A percentile compares a stretch with the other conserved stretches of the same genome.
These are phyloP conservation scores for Podiceps cristatus DNA, from an alignment of 2,113 vertebrate genomes.

Conservation along the genomic window DNA sequence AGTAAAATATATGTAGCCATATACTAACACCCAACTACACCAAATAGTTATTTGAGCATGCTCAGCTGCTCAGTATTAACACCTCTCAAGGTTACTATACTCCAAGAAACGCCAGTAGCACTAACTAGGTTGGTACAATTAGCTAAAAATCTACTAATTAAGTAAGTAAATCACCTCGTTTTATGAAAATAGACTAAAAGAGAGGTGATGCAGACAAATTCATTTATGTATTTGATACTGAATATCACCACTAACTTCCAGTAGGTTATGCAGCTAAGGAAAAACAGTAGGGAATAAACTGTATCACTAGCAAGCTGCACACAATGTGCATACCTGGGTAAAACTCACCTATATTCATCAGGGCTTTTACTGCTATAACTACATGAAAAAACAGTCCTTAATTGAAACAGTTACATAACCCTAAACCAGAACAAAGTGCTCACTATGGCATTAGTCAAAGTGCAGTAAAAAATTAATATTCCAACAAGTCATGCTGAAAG, in stretches of 20 bases:
- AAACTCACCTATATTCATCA: neutral
- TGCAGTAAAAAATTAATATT: neutral
- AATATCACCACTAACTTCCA: neutral
- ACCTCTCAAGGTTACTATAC: neutral
- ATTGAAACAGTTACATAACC: neutral
- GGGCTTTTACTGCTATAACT: neutral
- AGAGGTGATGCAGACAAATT: neutral
- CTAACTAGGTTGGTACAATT: neutral
- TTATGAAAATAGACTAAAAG: neutral
- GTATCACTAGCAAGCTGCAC: neutral
- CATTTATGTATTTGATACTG: neutral
- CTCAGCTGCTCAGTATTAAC: neutral
- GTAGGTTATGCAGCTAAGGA: neutral
- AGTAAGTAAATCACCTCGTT: neutral
- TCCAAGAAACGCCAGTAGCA: neutral
- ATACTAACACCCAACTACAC: neutral
- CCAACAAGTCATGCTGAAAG: neutral
- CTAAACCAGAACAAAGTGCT: neutral
- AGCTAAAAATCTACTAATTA: neutral
- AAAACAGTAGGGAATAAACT: neutral
- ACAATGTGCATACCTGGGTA: neutral
- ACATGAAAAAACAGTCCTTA: neutral
- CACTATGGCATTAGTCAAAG: neutral
- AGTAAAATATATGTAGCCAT: neutral
- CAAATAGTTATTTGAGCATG: neutral